These are phyloP conservation scores for Cichladusa arquata DNA, from an alignment of 2,113 vertebrate genomes.

Conservation along the genomic window DNA sequence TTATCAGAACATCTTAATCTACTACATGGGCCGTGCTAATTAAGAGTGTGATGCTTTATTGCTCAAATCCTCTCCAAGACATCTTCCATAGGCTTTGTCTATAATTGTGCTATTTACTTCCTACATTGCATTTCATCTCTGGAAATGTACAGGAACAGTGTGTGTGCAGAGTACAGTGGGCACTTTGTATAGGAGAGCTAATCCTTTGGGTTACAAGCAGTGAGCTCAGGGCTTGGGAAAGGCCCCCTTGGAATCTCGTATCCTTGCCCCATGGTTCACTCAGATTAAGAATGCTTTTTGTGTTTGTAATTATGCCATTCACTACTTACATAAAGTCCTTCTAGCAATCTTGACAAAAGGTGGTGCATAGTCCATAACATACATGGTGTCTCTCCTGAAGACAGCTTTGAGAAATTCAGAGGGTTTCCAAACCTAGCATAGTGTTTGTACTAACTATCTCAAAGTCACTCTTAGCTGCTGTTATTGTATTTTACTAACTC, in stretches of 20 bases:
- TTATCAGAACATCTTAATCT: not conserved
- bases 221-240: not conserved
- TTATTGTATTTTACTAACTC: not conserved
- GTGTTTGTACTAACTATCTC: not conserved
- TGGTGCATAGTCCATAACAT: not conserved
- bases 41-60: not conserved
- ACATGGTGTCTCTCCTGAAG: not conserved
- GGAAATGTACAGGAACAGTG: slow-evolving; percentile 8
- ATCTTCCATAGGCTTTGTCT: not conserved
- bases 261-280: not conserved
- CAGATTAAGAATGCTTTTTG: not conserved
- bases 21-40: not conserved
- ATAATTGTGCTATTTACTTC: slow-evolving; percentile 15
- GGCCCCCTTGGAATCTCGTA: not conserved
- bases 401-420: not conserved
- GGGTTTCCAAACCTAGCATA: not conserved
- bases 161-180: not conserved
- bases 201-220: not conserved
- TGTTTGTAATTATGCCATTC: not conserved
- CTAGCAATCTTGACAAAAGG: not conserved
- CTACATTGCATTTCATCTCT: not conserved
- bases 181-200: not conserved
- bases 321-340: not conserved
- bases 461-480: not conserved
- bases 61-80: not conserved